Base-by-base conservation (phyloP, 2,888 invertebrate species). In the Ophioninae sp. region DNA sequence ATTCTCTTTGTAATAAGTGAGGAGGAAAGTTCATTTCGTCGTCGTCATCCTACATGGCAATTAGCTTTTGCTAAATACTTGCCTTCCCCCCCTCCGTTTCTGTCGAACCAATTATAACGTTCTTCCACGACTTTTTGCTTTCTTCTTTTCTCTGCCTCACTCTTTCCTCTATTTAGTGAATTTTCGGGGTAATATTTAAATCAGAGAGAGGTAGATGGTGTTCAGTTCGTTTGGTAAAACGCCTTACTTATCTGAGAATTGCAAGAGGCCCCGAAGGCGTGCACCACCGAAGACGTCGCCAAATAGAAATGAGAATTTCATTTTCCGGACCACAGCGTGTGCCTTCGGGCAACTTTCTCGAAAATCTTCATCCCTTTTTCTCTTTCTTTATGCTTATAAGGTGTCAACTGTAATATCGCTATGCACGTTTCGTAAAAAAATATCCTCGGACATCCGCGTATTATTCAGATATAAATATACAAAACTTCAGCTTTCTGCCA, bases 171-270 rank as follows among this genome's bases (percentile, higher is more conserved):
- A 17, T 30, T 13, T 13, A n/a, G 39, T 13, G 20, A 57, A 7
- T 21, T 10, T 41, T 44, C 50, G 37, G 13, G 23, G 41, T 20
- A 65, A 72, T 44, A 41, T 67, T 76, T 56, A n/a, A 62, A 41
- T 75, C 13, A 17, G 79, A 79, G 68, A 68, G 20, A 76, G 65
- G 30, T 67, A 44, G 79, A 79, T 8, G 62, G 75, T 62, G 21
- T 59, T 13, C 21, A 68, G 76, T 77, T 79, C 50, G 79, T 76
- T 79, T 76, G 67, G 44, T 76, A 83, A 83, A 80, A 77, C 80
- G 73, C 73, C 77, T 83, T 75, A 64, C 72, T 83, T 79, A 79
- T 83, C 70, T 76, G 83, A 77, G 75, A 83, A 77, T 80, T 77
- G 80, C 80, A 64, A 39, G 50, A 62, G 67, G 57, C 64, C 68